Base-by-base conservation (phyloP, 2,888 invertebrate genomes). In the Rotaria socialis region DNA sequence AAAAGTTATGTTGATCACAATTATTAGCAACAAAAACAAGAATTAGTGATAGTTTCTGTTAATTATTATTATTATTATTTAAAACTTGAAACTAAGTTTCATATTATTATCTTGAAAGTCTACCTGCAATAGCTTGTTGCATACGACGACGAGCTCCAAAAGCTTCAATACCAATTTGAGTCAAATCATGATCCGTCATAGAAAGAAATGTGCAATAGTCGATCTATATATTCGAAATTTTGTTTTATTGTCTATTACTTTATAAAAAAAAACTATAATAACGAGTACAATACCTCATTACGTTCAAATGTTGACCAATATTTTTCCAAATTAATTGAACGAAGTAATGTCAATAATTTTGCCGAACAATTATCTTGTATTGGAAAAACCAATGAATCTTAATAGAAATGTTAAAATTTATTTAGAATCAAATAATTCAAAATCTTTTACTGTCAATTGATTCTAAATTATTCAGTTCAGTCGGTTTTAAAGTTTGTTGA, bases 101-200 rank as follows among this genome's bases (percentile, higher is more conserved):
- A 0, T 52, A 14, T 16, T 52, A 11, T 56, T 56, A 1, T 56
- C 22, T 56, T 24, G 2, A 7, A 8, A 56, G 3, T 24, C 67
- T 80, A 80, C 80, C 80, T 80, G 47, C 43, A n/a, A 47, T 47
- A 22, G 80, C 80, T 47, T 80, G 80, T 47, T 24, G 80, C 47
- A 80, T 80, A 47, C 47, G 43, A 47, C 80, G 80, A 43, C 80
- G 80, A n/a, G 80, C 80, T 5, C 80, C 80, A 80, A 80, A 80
- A 24, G 80, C 80, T 80, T 80, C 80, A 80, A 80, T 80, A 47
- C 80, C 80, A n/a, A 80, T 80, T 80, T 80, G 80, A 47, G 47
- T 80, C 47, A 80, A 80, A 43, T 80, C 80, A 24, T n/a, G 43
- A 47, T 80, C 80, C 43, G 47, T 80, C 80, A 80, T 80, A 43